Conservation (phyloP, 2,888 invertebrate species). For the Leucozona laternaria region DNA sequence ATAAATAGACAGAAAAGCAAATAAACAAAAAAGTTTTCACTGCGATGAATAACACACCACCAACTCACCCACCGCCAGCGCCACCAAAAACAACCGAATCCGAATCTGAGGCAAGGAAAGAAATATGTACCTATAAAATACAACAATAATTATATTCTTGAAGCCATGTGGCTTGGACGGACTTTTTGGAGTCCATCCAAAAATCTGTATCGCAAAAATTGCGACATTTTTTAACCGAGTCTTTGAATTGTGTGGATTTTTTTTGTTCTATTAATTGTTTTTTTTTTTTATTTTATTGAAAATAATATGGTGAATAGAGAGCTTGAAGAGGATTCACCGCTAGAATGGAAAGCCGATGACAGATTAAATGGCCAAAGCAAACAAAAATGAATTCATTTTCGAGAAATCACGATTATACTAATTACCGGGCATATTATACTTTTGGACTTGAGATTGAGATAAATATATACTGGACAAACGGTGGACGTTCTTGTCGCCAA, state of each 20-base stretch:
- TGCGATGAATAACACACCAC: conserved; percentile 22
- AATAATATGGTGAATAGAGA: conserved; percentile 33
- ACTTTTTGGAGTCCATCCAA: conserved; percentile 67
- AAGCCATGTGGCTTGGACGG: conserved; percentile 58
- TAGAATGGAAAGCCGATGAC: conserved; percentile 35
- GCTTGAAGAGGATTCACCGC: conserved; percentile 20
- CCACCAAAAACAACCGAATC: background rate
- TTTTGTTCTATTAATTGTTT: background rate
- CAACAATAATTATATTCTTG: conserved; percentile 6
- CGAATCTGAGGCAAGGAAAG: conserved; percentile 27
- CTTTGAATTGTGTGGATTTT: conserved; percentile 1
- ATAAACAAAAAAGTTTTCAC: conserved; percentile 33
- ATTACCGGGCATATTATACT: conserved; percentile 50
- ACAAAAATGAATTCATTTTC: conserved; percentile 48
- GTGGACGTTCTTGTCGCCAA: conserved; percentile 13
- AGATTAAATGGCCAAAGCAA: conserved; percentile 23
- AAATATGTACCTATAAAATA: conserved; percentile 14
- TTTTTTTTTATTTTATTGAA: conserved; percentile 20
- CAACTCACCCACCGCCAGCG: background rate
- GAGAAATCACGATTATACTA: conserved; percentile 55
- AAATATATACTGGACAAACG: background rate
- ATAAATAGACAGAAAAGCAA: conserved; percentile 47
- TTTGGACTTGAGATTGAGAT: conserved; percentile 35
- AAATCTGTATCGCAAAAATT: conserved; percentile 49
- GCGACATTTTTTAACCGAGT: conserved; percentile 59